Percentiles rank a stretch among this genome's conserved stretches.
These are phyloP conservation scores for Oligia fasciuncula DNA, from an alignment of 2,888 invertebrate species.

Conservation along the genomic window DNA sequence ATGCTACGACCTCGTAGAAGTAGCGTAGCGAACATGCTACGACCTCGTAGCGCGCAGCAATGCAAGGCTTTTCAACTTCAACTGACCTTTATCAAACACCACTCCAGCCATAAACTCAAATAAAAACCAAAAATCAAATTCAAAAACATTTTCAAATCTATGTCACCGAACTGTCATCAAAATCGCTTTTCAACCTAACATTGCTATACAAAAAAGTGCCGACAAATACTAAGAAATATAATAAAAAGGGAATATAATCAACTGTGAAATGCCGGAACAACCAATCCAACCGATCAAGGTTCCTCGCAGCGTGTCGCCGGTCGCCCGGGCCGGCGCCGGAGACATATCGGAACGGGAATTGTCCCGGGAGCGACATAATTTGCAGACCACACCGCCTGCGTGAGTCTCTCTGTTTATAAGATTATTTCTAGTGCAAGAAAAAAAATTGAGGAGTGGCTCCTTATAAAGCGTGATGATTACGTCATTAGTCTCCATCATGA, in stretches of 20 bases:
- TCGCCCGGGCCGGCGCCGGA: constrained; percentile 82
- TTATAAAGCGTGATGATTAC: background rate
- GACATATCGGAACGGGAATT: constrained; percentile 85
- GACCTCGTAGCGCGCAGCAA: background rate
- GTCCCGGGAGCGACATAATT: constrained; percentile 78
- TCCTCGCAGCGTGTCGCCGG: constrained; percentile 80
- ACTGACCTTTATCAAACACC: background rate
- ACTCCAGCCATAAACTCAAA: constrained; percentile 7
- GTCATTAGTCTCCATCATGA: background rate
- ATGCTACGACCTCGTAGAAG: background rate
- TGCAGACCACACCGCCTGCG: constrained; percentile 83
- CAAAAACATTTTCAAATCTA: constrained; percentile 59
- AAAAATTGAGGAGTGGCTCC: background rate
- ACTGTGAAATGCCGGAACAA: constrained; percentile 77
- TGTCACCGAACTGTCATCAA: constrained; percentile 59
- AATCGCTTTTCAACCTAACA: constrained; percentile 41
- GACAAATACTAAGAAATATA: constrained; percentile 22
- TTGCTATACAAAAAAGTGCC: constrained; percentile 13
- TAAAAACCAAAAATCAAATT: constrained; percentile 40
- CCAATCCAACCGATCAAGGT: constrained; percentile 73
- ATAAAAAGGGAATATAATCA: constrained; percentile 2
- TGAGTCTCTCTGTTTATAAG: constrained; percentile 64
- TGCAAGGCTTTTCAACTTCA: background rate
- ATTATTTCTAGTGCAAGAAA: background rate
- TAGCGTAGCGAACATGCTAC: no score